Evolutionary conservation across 2,113 vertebrate genomes (phyloP).

Genomic region (Glareola pratincola): DNA sequence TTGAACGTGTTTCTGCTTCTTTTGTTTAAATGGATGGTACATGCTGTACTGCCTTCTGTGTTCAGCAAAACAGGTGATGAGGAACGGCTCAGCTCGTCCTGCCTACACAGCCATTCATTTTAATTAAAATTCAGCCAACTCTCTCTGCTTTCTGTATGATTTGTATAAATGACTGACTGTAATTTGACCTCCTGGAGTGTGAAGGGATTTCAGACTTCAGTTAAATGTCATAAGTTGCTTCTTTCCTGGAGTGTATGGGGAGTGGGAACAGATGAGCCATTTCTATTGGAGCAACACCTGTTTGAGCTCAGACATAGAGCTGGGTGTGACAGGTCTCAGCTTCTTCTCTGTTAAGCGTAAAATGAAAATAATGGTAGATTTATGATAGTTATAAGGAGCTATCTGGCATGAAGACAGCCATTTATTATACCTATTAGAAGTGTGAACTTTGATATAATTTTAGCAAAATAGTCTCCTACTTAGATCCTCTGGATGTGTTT

Average conservation of each 20-base stretch:
- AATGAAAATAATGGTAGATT: background rate
- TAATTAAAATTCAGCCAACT: slow-evolving; percentile 34
- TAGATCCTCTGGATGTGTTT: background rate
- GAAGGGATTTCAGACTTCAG: slow-evolving; percentile 28
- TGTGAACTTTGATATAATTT: background rate
- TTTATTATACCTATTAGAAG: background rate
- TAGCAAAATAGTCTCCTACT: background rate
- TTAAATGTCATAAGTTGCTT: background rate
- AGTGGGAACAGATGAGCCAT: background rate
- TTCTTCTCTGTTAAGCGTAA: background rate
- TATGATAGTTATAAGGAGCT: background rate
- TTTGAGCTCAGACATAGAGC: background rate
- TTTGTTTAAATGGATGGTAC: background rate
- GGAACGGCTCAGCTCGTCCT: background rate
- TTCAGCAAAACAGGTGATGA: background rate
- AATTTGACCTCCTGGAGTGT: slow-evolving; percentile 48
- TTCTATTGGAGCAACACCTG: background rate
- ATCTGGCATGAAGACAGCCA: background rate
- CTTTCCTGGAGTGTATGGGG: background rate
- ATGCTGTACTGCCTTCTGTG: background rate
- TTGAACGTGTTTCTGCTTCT: background rate
- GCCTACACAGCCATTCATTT: slow-evolving; percentile 43
- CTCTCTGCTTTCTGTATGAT: slow-evolving; percentile 26
- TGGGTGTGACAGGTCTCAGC: background rate
- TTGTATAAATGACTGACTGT: slow-evolving; percentile 55